A percentile compares a stretch with the other conserved stretches of the same genome.
Conservation (phyloP, 2,113 vertebrate species). For the Thamnophis sirtalis region DNA sequence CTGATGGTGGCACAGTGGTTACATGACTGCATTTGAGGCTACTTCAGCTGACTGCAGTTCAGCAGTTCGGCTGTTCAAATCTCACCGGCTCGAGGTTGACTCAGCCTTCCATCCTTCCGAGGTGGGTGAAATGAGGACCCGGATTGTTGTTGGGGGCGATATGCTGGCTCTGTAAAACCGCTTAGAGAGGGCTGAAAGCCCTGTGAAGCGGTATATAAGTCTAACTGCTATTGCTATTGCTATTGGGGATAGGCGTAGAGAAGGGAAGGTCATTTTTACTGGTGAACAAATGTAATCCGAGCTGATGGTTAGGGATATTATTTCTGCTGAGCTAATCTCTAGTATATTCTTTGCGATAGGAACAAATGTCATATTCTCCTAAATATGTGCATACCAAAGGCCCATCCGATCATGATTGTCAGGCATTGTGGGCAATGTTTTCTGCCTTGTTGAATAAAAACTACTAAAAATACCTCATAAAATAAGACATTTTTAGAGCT, state of each 20-base stretch:
- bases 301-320: background rate
- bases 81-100: too few species aligned
- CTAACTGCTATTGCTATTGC: too few species aligned
- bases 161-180: too few species aligned
- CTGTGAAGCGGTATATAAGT: too few species aligned
- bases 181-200: too few species aligned
- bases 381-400: background rate
- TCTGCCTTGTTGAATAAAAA: background rate
- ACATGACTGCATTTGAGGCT: too few species aligned
- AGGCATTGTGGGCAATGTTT: background rate
- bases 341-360: background rate
- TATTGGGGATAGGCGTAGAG: background rate
- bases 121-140: too few species aligned
- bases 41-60: too few species aligned
- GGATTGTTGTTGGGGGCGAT: too few species aligned
- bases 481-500: slow-evolving; percentile 28
- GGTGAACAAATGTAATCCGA: background rate
- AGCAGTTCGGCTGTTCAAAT: too few species aligned
- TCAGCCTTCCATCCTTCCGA: too few species aligned
- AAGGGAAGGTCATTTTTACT: background rate
- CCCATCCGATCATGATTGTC: background rate
- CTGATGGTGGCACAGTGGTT: background rate
- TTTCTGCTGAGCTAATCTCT: background rate
- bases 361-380: background rate
- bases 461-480: slow-evolving; percentile 4